Conservation (phyloP, 2,797 vertebrate genomes). For the Macrochelys suwanniensis region DNA sequence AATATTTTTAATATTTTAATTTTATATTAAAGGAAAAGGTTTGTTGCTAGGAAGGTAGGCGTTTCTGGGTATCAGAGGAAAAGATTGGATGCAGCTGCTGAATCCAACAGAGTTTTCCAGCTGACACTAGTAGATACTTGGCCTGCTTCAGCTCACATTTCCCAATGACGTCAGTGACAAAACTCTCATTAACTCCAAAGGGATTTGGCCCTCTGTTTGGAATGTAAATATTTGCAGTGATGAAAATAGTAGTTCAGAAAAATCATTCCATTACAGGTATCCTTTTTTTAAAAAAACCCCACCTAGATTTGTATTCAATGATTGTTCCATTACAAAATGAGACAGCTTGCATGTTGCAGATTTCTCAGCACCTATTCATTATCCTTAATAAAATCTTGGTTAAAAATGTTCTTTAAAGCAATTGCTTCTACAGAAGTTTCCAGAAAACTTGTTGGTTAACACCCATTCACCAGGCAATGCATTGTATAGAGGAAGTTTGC, state of each 20-base stretch:
- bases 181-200: neutral
- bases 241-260: conserved; percentile 7
- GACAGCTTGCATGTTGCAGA: neutral
- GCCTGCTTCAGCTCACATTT: conserved; percentile 42
- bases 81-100: neutral
- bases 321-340: neutral
- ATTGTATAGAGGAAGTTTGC: neutral
- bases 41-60: neutral
- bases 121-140: conserved; percentile 45
- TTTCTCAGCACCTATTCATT: conserved; percentile 2
- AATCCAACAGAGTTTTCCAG: conserved; percentile 24
- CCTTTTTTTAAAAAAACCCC: neutral
- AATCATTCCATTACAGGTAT: neutral
- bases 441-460: neutral
- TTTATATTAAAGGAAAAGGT: neutral
- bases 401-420: neutral
- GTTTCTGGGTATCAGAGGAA: neutral
- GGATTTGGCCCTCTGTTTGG: neutral
- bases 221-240: conserved; percentile 46
- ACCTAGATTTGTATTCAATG: neutral
- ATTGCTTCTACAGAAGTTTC: neutral
- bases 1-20: neutral
- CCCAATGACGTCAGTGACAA: conserved; percentile 29
- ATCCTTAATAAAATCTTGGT: neutral
- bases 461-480: neutral